Evolutionary conservation across 37 sponge, comb jelly and placozoan genomes (phyloP).

Genomic region (Theonella swinhoei): DNA sequence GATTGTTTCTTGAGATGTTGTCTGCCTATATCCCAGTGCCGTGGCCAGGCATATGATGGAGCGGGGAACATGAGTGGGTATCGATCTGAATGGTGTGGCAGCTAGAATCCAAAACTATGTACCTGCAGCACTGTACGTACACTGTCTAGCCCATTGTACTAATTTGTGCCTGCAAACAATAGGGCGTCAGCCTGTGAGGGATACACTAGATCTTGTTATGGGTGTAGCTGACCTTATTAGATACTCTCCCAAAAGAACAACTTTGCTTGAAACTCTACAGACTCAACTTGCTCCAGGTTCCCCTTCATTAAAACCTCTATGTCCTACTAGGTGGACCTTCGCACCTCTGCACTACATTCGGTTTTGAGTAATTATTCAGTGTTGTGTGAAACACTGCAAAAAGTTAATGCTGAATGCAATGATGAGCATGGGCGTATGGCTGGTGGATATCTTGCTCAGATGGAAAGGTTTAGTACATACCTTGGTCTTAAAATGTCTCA

Average conservation of each 20-base stretch:
- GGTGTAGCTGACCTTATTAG: constrained; percentile 45
- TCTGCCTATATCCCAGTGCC: constrained; percentile 47
- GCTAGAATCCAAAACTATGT: constrained; percentile 40
- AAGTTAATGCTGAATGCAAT: constrained; percentile 11
- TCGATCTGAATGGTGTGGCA: constrained; percentile 65
- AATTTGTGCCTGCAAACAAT: constrained; percentile 39
- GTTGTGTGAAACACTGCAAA: neutral
- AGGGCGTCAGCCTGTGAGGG: constrained; percentile 25
- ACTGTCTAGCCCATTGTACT: constrained; percentile 66
- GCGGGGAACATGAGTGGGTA: constrained; percentile 54
- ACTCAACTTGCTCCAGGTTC: constrained; percentile 27
- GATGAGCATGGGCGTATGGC: constrained; percentile 44
- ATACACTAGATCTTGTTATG: constrained; percentile 46
- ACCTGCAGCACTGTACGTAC: constrained; percentile 50
- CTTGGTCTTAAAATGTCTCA: constrained; percentile 50
- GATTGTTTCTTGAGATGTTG: constrained; percentile 19
- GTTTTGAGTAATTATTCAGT: neutral
- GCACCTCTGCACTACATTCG: constrained; percentile 52
- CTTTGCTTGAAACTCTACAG: constrained; percentile 27
- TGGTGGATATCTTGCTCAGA: constrained; percentile 22
- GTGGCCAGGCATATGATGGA: constrained; percentile 63
- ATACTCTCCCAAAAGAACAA: constrained; percentile 45
- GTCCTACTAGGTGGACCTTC: constrained; percentile 69
- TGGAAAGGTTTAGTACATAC: constrained; percentile 37
- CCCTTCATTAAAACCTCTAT: constrained; percentile 31